Evolutionary conservation across 2,797 vertebrate genomes (phyloP).

Genomic region (Mus spretus): DNA sequence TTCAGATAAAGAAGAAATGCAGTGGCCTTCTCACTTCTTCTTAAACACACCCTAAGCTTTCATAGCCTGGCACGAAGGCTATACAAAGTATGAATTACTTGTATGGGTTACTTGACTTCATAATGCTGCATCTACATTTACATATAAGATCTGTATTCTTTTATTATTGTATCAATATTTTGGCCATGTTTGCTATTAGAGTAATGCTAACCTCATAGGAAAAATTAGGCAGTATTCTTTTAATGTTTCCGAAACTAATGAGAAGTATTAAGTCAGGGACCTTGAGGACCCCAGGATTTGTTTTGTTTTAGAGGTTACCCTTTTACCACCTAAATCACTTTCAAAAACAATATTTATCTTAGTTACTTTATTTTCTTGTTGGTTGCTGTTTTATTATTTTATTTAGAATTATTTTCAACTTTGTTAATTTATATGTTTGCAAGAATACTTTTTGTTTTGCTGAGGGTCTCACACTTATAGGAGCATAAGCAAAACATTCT

Average conservation of each 20-base stretch:
- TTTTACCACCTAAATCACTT: not conserved
- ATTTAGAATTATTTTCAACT: constrained; percentile 53
- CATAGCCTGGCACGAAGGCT: not conserved
- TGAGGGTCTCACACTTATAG: constrained; percentile 39
- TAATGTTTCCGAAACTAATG: not conserved
- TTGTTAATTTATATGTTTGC: constrained; percentile 44
- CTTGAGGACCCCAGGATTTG: not conserved
- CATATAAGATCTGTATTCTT: not conserved
- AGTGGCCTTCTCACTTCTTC: not conserved
- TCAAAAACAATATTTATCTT: not conserved
- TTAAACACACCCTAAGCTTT: not conserved
- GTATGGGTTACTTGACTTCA: constrained; percentile 16
- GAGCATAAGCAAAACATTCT: not conserved
- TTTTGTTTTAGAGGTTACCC: constrained; percentile 42
- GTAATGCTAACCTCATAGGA: not conserved
- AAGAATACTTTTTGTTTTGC: constrained; percentile 19
- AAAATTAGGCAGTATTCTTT: not conserved
- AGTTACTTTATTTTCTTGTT: constrained; percentile 5
- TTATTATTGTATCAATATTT: constrained; percentile 1
- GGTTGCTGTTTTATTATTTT: not conserved
- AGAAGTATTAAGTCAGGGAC: not conserved
- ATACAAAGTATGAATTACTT: not conserved
- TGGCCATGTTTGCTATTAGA: not conserved
- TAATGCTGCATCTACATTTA: not conserved
- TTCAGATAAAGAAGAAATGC: constrained; percentile 30